Conservation (phyloP, 2,888 invertebrate genomes). For the Acrocyrtus sp. region DNA sequence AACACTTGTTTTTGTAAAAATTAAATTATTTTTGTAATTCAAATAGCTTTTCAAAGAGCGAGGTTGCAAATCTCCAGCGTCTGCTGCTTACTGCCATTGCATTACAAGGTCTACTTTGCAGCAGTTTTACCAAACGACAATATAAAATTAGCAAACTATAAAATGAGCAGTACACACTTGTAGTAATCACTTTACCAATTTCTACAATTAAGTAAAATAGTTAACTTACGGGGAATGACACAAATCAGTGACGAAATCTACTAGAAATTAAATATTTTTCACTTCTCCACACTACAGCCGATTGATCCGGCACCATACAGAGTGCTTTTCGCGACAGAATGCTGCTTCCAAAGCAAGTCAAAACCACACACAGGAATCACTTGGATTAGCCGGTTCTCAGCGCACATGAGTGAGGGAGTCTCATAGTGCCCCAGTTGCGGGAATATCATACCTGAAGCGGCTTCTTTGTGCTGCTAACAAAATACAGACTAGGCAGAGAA, state of each 20-base stretch:
- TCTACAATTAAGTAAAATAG: too few relatives aligned
- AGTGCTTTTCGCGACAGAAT: background rate
- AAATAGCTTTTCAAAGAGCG: too few relatives aligned
- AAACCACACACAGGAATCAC: constrained; percentile 29
- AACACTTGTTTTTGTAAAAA: background rate
- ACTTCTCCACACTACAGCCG: constrained; percentile 4
- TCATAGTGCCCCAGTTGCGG: constrained; percentile 8
- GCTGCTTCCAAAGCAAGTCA: background rate
- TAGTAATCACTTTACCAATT: too few relatives aligned
- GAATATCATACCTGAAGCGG: constrained; percentile 22
- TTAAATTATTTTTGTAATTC: too few relatives aligned
- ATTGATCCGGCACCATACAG: constrained; percentile 16
- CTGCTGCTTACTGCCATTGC: too few relatives aligned
- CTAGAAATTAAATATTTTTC: background rate
- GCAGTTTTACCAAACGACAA: too few relatives aligned
- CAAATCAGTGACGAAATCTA: constrained; percentile 21
- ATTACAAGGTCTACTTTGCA: too few relatives aligned
- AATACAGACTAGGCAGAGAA: too few relatives aligned
- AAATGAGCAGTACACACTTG: too few relatives aligned
- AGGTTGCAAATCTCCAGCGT: too few relatives aligned
- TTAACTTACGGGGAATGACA: constrained; percentile 45
- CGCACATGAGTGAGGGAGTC: background rate
- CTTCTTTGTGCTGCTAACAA: constrained; percentile 18
- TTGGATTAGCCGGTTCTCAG: constrained; percentile 18
- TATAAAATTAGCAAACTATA: too few relatives aligned